phyloP scores from a whole-genome alignment of 1,140 invertebrate genomes.

The Drosophila rufa region DNA sequence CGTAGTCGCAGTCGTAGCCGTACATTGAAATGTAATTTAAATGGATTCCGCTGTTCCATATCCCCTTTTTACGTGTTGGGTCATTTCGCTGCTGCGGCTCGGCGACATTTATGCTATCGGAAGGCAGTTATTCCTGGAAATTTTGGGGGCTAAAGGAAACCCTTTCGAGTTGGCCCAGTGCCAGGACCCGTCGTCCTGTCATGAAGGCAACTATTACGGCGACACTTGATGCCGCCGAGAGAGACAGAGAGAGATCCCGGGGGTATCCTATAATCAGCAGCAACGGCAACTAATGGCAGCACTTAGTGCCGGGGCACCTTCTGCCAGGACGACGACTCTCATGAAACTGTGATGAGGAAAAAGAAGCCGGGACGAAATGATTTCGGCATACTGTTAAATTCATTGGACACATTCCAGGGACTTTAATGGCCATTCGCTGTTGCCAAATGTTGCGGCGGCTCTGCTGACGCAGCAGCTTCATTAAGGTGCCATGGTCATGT shows the following conservation, averaged over 20 bases:
- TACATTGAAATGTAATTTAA: constrained; percentile 53
- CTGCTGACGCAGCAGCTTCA: constrained; percentile 29
- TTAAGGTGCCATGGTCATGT: constrained; percentile 38
- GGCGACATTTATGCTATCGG: constrained; percentile 40
- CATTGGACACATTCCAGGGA: constrained; percentile 64
- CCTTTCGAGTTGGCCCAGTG: constrained; percentile 30
- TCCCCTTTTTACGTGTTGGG: constrained; percentile 33
- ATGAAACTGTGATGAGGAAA: constrained; percentile 52
- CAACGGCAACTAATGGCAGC: constrained; percentile 39
- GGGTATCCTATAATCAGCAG: constrained; percentile 34
- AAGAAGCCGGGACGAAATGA: constrained; percentile 25
- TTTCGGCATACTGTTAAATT: constrained; percentile 62
- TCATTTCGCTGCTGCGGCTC: constrained; percentile 2
- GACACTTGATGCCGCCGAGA: constrained; percentile 35
- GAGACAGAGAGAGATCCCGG: background rate
- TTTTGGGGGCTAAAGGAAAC: constrained; percentile 17
- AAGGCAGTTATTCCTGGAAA: constrained; percentile 34
- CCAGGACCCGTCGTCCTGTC: constrained; percentile 22
- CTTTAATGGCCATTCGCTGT: constrained; percentile 60
- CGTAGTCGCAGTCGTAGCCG: constrained; percentile 7
- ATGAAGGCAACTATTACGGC: constrained; percentile 46
- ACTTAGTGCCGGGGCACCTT: constrained; percentile 30
- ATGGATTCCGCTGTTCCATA: constrained; percentile 35
- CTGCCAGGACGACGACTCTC: constrained; percentile 17
- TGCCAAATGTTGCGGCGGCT: constrained; percentile 44